Base-by-base conservation (phyloP, 2,113 vertebrate species). In the Chloroceryle aenea region DNA sequence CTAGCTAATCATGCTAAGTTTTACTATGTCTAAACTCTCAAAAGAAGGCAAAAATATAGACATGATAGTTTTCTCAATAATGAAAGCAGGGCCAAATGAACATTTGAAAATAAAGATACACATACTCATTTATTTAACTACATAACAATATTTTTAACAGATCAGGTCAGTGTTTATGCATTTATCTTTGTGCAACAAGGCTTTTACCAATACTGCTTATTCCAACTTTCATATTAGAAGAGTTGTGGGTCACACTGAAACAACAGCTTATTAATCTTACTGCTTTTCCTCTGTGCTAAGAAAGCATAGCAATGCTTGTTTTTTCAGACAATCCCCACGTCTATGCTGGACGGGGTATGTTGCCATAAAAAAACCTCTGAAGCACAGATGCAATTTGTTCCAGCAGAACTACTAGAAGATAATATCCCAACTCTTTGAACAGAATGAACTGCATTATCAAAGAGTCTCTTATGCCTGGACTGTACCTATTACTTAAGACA, bases 271-370 rank as follows among this genome's bases (percentile, higher is more conserved):
- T 55, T 43, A 36, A 40, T 48, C 34, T 50, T 56, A 45, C 20
- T 67, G n/a, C 19, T 92, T 62, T 55, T 23, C 45, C 36, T 58
- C 42, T n/a, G 17, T 15, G 23, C 6, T 9, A 77, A 67, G 47
- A 80, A 66, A 67, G 61, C 30, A 55, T 83, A 89, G 66, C 7
- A 64, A 64, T 1, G 1, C 9, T 80, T 63, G 9, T 12, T 67
- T 86, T 30, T 81, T 43, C 13, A 74, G 42, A 59, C 38, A 84
- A 59, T 16, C 25, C 30, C n/a, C 36, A n/a, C 6, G 9, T 32
- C 63, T 58, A 4, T 5, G 12, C 56, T 72, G 29, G 47, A 38
- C 12, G 0, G 0, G 38, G 7, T 32, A 32, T 2, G 7, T 2
- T 17, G 58, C 13, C 48, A 74, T 6, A n/a, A 52, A 85, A 85